phyloP scores from a whole-genome alignment of 2,797 vertebrate genomes.

The Microctenopoma steveboyesi region DNA sequence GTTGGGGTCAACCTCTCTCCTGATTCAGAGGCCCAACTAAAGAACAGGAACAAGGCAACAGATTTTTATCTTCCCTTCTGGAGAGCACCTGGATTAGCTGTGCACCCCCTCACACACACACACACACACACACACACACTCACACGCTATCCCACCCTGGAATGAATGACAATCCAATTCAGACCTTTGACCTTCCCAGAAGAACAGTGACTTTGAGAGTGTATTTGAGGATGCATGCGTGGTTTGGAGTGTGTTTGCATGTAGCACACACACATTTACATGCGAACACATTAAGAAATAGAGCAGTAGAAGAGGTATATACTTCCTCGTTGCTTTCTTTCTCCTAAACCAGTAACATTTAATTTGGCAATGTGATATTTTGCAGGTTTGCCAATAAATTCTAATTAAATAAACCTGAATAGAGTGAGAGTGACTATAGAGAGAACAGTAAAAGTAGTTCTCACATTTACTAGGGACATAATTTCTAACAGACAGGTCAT shows the following conservation, averaged over 20 bases:
- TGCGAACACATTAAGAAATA: neutral
- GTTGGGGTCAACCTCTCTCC: conserved; percentile 59
- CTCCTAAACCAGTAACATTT: conserved; percentile 48
- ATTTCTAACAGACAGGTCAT: conserved; percentile 69
- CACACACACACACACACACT: neutral
- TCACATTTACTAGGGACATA: conserved; percentile 64
- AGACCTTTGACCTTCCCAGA: conserved; percentile 49
- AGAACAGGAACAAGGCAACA: conserved; percentile 42
- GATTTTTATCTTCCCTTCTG: conserved; percentile 72
- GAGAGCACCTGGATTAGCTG: conserved; percentile 62
- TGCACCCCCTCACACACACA: conserved; percentile 7
- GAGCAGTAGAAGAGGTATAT: neutral
- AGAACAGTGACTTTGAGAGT: conserved; percentile 21
- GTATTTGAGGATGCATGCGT: conserved; percentile 9
- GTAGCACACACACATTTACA: neutral
- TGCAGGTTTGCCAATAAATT: conserved; percentile 52
- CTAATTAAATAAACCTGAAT: conserved; percentile 64
- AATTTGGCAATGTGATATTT: conserved; percentile 54
- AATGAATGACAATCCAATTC: conserved; percentile 49
- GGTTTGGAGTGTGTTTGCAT: conserved; percentile 9
- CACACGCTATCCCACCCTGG: neutral
- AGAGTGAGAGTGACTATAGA: conserved; percentile 51
- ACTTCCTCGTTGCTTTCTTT: conserved; percentile 26
- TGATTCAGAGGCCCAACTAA: conserved; percentile 59
- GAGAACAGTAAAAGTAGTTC: conserved; percentile 66